Base-by-base conservation (phyloP, 2,797 vertebrate genomes). In the Channa striata region DNA sequence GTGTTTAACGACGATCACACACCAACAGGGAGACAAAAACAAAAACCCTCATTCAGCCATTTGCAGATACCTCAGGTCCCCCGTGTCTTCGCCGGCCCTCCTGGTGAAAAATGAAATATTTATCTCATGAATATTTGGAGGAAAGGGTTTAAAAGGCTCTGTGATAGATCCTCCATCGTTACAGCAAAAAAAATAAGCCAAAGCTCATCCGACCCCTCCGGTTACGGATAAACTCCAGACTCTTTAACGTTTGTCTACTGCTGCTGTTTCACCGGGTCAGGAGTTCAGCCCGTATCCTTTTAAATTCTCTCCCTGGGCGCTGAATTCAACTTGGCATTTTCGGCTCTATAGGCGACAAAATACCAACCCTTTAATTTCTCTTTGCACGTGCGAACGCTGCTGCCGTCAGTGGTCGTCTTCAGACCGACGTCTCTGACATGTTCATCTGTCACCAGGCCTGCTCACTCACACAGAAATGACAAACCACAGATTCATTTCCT, bases 51-150 rank as follows among this genome's bases (percentile, higher is more conserved):
- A 77, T 77, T 67, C 52, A 67, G 42, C 52, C 49, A 42, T 62
- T 54, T 8, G 8, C 36, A 19, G 66, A 36, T 3, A 20, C 39
- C 50, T 44, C 49, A 77, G 74, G 50, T 59, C 56, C 30, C 12
- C 50, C 1, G 19, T 7, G 49, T 42, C 62, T 21, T 49, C 9
- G 46, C 39, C 10, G 12, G 34, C n/a, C 68, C 30, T 43, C 72
- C 76, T 42, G 50, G 23, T 40, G 69, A 16, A 63, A 75, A 60
- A 87, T 86, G 72, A 89, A 84, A 87, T 85, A 88, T 88, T 90
- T 74, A 89, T 87, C 70, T 78, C 80, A 80, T 53, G 79, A 77
- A 80, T 84, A 83, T 80, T 78, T 80, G 8, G 68, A 37, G 48
- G 34, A 49, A 66, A 70, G 43, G 33, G 50, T 79, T 56, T 58